phyloP scores from a whole-genome alignment of 2,113 vertebrate species.

The Nycticebus coucang region DNA sequence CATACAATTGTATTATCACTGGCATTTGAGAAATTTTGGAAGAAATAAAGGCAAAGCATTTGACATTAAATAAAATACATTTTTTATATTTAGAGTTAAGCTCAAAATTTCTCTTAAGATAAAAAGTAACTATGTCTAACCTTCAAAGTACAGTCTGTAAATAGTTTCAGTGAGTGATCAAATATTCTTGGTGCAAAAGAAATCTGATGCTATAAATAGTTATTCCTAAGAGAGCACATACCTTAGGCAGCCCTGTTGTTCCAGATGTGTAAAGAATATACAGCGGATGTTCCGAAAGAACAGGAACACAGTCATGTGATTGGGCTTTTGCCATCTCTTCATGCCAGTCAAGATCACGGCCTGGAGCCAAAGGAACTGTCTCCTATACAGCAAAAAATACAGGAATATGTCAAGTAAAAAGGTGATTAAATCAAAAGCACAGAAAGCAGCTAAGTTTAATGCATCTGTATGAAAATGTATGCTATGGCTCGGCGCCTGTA shows the following conservation, averaged over 20 bases:
- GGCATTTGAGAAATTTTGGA: background rate
- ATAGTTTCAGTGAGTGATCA: constrained; percentile 51
- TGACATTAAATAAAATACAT: background rate
- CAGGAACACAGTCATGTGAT: constrained; percentile 89
- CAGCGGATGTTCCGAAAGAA: constrained; percentile 93
- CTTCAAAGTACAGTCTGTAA: background rate
- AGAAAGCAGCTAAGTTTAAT: background rate
- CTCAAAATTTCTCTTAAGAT: background rate
- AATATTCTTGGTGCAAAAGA: constrained; percentile 45
- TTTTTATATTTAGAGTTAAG: background rate
- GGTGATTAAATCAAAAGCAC: background rate
- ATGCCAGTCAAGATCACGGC: constrained; percentile 93
- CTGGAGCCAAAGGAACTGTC: constrained; percentile 83
- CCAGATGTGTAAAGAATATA: constrained; percentile 98
- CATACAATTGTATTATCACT: background rate
- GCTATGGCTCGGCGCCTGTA: too few relatives aligned
- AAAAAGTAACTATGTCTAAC: background rate
- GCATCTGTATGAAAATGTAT: background rate
- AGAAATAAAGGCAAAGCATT: background rate
- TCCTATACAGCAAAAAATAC: constrained; percentile 84
- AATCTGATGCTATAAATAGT: background rate
- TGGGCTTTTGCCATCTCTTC: constrained; percentile 92
- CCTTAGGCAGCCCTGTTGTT: constrained; percentile 97
- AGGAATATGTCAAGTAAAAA: background rate
- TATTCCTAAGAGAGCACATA: constrained; percentile 72